Conservation (phyloP, 2,797 vertebrate species). For the Liasis olivaceus region DNA sequence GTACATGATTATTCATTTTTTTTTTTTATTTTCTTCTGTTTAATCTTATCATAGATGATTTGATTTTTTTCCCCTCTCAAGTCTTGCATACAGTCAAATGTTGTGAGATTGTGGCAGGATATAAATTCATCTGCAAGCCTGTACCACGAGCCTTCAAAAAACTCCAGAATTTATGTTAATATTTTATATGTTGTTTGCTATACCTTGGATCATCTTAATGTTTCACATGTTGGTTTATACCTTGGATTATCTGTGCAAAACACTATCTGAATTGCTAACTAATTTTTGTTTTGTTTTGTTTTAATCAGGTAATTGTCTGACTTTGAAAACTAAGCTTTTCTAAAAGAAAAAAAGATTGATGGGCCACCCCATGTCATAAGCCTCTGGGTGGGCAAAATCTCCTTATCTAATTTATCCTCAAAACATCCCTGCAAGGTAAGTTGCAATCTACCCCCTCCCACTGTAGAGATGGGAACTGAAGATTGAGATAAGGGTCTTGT, state of each 20-base stretch:
- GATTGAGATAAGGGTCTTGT: conserved; percentile 21
- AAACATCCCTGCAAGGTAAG: conserved; percentile 31
- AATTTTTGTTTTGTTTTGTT: background rate
- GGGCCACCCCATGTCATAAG: background rate
- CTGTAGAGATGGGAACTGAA: background rate
- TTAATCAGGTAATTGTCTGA: conserved; percentile 12
- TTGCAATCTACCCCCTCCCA: background rate
- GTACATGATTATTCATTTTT: too few relatives aligned
- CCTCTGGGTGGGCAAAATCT: conserved; percentile 21
- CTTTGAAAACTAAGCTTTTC: conserved; percentile 3
- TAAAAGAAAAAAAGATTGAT: background rate
- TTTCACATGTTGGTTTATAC: background rate
- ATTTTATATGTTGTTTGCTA: background rate
- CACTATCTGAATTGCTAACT: background rate
- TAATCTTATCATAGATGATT: too few relatives aligned
- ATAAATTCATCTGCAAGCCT: background rate
- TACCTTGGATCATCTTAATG: background rate
- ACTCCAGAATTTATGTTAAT: background rate
- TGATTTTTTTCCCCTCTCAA: too few relatives aligned
- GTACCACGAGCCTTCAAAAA: background rate
- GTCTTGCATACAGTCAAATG: too few relatives aligned
- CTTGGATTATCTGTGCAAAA: background rate
- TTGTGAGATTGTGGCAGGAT: too few relatives aligned
- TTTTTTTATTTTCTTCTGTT: too few relatives aligned
- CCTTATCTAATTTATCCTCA: conserved; percentile 9